Conservation (phyloP, 2,113 vertebrate species). For the Podiceps cristatus region DNA sequence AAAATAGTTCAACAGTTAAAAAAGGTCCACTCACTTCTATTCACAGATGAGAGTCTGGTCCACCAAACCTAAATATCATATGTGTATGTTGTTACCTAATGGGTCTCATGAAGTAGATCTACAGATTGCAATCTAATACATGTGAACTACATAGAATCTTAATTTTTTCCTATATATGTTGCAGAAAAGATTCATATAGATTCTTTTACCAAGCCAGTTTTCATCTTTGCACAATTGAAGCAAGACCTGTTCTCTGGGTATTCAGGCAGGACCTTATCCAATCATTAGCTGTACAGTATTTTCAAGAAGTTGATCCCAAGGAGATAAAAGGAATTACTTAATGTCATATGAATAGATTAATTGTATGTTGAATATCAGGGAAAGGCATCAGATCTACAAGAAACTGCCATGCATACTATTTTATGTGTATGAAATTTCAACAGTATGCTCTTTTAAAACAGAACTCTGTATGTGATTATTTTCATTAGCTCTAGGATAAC, state of each 20-base stretch:
- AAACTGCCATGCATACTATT: neutral
- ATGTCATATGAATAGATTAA: neutral
- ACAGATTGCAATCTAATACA: neutral
- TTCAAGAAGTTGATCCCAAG: neutral
- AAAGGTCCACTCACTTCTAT: neutral
- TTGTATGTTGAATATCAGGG: neutral
- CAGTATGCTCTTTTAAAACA: neutral
- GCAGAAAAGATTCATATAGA: fast-evolving
- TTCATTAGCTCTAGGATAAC: neutral
- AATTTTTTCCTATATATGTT: neutral
- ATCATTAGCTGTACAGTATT: neutral
- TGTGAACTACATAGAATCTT: neutral
- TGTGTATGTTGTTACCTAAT: neutral
- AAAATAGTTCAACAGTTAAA: neutral
- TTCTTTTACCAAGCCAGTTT: neutral
- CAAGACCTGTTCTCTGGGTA: neutral
- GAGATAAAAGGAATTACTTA: neutral
- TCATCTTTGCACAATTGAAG: neutral
- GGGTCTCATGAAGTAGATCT: neutral
- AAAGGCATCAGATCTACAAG: neutral
- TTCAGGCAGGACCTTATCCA: neutral
- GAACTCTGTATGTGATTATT: neutral
- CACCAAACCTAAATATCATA: neutral
- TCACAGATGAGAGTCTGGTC: neutral
- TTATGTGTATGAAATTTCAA: neutral